Evolutionary conservation across 1,140 invertebrate species (phyloP), one percentile per base, ranked within the genome.

Genomic region (Lordiphosa mommai): DNA sequence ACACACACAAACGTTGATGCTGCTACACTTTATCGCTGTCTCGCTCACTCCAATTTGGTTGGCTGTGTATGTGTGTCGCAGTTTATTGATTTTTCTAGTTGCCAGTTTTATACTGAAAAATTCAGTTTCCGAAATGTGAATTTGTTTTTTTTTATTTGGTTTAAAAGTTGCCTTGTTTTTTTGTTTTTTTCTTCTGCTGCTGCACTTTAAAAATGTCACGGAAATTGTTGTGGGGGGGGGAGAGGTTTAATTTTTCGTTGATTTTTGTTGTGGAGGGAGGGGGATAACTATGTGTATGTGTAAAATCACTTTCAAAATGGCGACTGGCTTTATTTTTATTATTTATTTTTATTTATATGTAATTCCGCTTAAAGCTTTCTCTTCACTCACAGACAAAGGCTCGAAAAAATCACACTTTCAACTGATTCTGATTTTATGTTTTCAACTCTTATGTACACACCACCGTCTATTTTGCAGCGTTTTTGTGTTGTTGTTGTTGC

Each of bases 241-340:
- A 30, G 14, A 13, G 23, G 29, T 50, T 72, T 66, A 41, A 44
- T 65, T 55, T 46, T 66, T 67, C 32, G 59, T 69, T 64, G 44
- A 63, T 56, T 58, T 72, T 59, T 30, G 56, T 29, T 66, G 38
- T 61, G 48, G 69, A 51, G 61, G 40, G 41, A 32, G 33, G 43
- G 46, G 12, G 29, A 33, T 50, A 30, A 46, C 51, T 65, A 52
- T 66, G 52, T 71, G 43, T 71, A 47, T 66, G 48, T 71, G 71
- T 82, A 82, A 82, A 84, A 84, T 84, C 79, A 84, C 79, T 84
- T 84, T 84, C 77, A 84, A 84, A 84, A 84, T 84, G 77, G 77
- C 77, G 77, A 84, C 66, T 70, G 65, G 65, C 58, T 70, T 70
- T 58, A 70, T 79, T 70, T 77, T 68, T 76, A 61, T 70, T 69